These are phyloP conservation scores for Pentamera pediparva DNA, from an alignment of 53 echinoderm and acorn worm species.

Conservation along the genomic window DNA sequence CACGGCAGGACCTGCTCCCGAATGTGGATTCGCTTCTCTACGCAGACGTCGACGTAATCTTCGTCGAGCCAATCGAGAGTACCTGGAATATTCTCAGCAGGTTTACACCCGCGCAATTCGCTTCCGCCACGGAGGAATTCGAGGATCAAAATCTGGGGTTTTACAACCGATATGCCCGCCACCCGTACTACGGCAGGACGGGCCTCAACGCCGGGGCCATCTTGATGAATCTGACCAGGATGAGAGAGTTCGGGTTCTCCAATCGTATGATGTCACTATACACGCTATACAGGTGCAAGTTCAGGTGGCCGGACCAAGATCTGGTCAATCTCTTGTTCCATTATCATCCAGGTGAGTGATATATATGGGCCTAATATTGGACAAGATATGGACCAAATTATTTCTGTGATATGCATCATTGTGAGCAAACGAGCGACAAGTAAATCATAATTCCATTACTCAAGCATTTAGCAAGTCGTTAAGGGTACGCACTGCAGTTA, in stretches of 20 bases:
- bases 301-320: slow-evolving; percentile 94
- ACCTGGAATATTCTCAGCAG: slow-evolving; percentile 79
- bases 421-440: too few species aligned
- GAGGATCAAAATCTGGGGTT: slow-evolving; percentile 81
- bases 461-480: too few species aligned
- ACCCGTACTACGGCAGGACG: slow-evolving; percentile 82
- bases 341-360: slow-evolving; percentile 63
- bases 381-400: too few species aligned
- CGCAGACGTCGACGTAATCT: slow-evolving; percentile 85
- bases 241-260: slow-evolving; percentile 71
- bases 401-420: too few species aligned
- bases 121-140: slow-evolving; percentile 76
- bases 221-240: slow-evolving; percentile 88
- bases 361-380: neutral
- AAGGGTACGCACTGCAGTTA: too few species aligned
- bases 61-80: slow-evolving; percentile 71
- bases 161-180: slow-evolving; percentile 91
- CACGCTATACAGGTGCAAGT: slow-evolving; percentile 70
- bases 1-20: slow-evolving; percentile 55
- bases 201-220: slow-evolving; percentile 93
- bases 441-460: too few species aligned
- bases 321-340: slow-evolving; percentile 84
- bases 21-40: slow-evolving; percentile 85
- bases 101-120: slow-evolving; percentile 82
- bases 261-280: slow-evolving; percentile 72